Evolutionary conservation across 92 coral and sea anemone species (phyloP).

Genomic region (Heteractis magnifica): DNA sequence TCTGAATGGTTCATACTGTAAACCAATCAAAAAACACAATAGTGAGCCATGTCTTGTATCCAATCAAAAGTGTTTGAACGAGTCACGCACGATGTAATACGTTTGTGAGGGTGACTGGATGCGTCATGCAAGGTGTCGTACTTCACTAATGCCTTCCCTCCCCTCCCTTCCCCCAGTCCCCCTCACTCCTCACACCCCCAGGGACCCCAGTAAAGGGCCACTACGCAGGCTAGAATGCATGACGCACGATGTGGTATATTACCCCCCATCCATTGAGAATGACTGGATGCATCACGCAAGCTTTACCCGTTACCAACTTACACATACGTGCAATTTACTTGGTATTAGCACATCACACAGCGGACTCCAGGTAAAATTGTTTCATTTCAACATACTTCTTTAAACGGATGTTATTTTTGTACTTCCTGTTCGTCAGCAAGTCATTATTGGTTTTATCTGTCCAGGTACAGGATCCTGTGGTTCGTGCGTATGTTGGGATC

Average conservation of each 20-base stretch:
- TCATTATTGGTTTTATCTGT: not conserved
- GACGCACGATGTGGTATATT: not conserved
- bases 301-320: not conserved
- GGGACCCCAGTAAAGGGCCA: too few species aligned
- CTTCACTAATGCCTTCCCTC: too few species aligned
- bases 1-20: too few species aligned
- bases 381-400: not conserved
- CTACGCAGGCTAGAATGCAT: not conserved
- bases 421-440: not conserved
- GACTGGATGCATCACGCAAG: not conserved
- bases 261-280: not conserved
- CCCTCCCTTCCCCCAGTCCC: too few species aligned
- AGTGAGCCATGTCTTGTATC: too few species aligned
- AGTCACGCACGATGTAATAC: not conserved
- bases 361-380: constrained; percentile 23
- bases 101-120: not conserved
- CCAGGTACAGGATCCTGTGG: not conserved
- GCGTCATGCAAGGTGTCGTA: not conserved
- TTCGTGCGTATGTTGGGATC: not conserved
- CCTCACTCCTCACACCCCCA: too few species aligned
- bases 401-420: not conserved
- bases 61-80: not conserved
- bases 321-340: not conserved
- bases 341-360: not conserved
- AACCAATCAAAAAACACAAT: too few species aligned